Evolutionary conservation across 2,113 vertebrate species (phyloP), one percentile per base, ranked within the genome.

Genomic region (Anguilla rostrata): DNA sequence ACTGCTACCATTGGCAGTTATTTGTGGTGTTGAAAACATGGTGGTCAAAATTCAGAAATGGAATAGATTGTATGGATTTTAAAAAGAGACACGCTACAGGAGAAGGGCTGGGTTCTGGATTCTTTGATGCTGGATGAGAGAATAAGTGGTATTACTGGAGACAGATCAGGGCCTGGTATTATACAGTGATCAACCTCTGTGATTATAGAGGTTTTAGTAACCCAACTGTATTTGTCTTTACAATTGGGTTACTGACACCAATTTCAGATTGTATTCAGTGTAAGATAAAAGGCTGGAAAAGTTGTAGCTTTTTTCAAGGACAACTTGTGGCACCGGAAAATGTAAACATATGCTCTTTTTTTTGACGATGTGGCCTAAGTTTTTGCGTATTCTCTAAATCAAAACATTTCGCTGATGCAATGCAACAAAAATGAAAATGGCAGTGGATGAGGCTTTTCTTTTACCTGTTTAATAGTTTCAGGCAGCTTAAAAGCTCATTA

Each of bases 401-500:
- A 80, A 80, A 80, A 18, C 12, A 80, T 80, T 80, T 80, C 12
- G 29, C 85, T 81, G 81, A 83, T 86, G 53, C 34, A 22, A 83
- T 83, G 39, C 78, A 39, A 53, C 34, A 80, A 22, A 53, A 87
- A 41, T 9, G 53, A 20, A 7, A 46, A 60, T 79, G 41, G 20
- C 39, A 60, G 78, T 81, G 53, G 78, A 81, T 63, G 20, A 40
- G 56, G 16, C 22, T 22, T 41, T n/a, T 26, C 57, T 89, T 85
- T 78, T 53, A 9, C 78, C 39, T 89, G 81, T 88, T 41, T 53
- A 85, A 78, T 81, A 46, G 78, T 88, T 22, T 87, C 87, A 87
- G 66, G 81, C 88, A 90, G 86, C 57, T 84, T 81, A 83, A 63
- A 79, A 87, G 83, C 78, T 89, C 85, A 87, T 91, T 91, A 91